Evolutionary conservation across 1,140 invertebrate genomes (phyloP), one percentile per base, ranked within the genome.

Genomic region (Cotesia chilonis): DNA sequence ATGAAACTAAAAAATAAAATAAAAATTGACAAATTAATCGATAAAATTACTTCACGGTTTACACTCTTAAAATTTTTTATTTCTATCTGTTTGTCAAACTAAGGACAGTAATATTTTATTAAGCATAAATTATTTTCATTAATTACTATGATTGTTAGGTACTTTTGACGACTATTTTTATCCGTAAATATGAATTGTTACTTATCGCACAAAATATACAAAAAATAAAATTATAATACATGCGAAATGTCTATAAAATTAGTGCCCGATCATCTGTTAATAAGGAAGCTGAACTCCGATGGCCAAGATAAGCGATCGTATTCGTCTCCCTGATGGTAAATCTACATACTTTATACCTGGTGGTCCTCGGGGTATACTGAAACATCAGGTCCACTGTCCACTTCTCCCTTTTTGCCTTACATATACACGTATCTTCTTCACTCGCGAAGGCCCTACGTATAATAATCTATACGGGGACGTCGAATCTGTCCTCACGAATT

Each of bases 401-500:
- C 74, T 7, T 55, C 65, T 55, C 72, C 41, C 4, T 47, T 47
- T 47, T 47, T 47, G 41, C 5, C 41, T 47, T 47, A 47, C 41
- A 47, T 47, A 47, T 47, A 47, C 41, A 47, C 41, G 41, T 47
- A 47, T 47, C 6, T 69, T 72, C 72, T 38, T 61, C 28, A 10
- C 52, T 61, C 35, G 12, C 37, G 51, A 59, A 4, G 14, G 68
- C 72, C 59, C 17, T 36, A 60, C 68, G 28, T 28, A 28, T 28
- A 28, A 60, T 73, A 54, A 57, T 69, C 59, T 35, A 61, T 28
- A 28, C 28, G 79, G 75, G 75, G 76, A 81, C 79, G 80, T 75
- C 76, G 76, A 75, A 67, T 67, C 73, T 65, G 76, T 83, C 83
- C 75, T 81, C 78, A 81, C 77, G 79, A 79, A 83, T 82, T 81